phyloP scores from a whole-genome alignment of 2,888 invertebrate species.

The Mermis nigrescens region DNA sequence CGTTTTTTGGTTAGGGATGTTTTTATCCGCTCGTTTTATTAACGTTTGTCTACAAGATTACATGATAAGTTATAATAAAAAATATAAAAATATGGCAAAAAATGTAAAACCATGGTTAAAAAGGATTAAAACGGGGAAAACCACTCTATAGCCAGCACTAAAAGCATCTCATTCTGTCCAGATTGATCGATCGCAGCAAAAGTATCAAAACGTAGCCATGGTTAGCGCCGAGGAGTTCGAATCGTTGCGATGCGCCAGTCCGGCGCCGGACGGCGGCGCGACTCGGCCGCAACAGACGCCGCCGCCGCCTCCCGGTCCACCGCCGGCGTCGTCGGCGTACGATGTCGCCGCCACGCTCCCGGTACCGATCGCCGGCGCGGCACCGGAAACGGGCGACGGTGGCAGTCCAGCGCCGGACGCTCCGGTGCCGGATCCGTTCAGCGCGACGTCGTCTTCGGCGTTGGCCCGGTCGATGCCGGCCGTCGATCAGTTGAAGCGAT shows the following conservation, averaged over 20 bases:
- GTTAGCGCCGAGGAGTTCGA: constrained; percentile 20
- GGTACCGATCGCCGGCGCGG: neutral
- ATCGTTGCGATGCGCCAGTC: constrained; percentile 15
- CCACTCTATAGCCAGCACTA: neutral
- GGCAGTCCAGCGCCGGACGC: neutral
- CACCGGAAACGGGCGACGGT: neutral
- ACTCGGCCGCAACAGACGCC: neutral
- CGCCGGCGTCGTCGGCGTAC: constrained; percentile 1
- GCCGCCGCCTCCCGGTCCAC: constrained; percentile 9
- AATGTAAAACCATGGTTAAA: too few species aligned
- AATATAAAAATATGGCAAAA: too few species aligned
- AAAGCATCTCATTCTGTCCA: neutral
- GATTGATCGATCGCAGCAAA: constrained; percentile 8
- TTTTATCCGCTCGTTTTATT: neutral
- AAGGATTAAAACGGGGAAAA: neutral
- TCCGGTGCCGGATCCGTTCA: too few species aligned
- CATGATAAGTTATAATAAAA: too few species aligned
- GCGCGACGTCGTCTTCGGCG: neutral
- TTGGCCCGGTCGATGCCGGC: constrained; percentile 5
- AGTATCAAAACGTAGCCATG: constrained; percentile 20
- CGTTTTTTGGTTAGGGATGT: constrained; percentile 15
- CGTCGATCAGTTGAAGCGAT: neutral
- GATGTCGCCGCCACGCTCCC: neutral
- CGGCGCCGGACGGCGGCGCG: neutral
- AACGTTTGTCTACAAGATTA: too few species aligned